Evolutionary conservation across 2,113 vertebrate species (phyloP).

Genomic region (Monarcha castaneiventris): DNA sequence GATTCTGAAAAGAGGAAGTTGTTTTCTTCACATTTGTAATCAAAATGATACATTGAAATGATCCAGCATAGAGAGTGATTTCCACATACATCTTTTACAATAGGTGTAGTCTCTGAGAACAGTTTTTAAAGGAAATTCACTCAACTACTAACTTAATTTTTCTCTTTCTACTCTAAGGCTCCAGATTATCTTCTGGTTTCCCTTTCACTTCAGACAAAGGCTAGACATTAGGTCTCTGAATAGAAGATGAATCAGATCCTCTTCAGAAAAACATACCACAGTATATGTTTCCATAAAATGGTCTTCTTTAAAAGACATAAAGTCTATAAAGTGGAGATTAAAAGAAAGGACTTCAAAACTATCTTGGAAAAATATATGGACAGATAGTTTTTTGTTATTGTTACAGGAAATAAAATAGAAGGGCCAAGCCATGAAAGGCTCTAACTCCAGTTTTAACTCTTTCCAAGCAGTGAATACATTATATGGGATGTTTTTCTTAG

Average conservation of each 20-base stretch:
- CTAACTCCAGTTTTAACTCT: background rate
- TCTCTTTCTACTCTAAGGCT: background rate
- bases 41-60: background rate
- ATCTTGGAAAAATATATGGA: background rate
- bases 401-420: background rate
- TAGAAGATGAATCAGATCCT: background rate
- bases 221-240: background rate
- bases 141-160: background rate
- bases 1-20: background rate
- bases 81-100: background rate
- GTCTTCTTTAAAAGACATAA: background rate
- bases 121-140: background rate
- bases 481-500: background rate
- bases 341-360: background rate
- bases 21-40: background rate
- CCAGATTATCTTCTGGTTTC: background rate
- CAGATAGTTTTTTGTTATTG: background rate
- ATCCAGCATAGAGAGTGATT: background rate
- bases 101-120: background rate
- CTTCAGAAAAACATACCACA: background rate
- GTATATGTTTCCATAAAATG: background rate
- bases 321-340: background rate
- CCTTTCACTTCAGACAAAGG: background rate
- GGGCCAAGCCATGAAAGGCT: background rate
- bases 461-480: background rate